Base-by-base conservation (phyloP, 1,140 invertebrate genomes). In the Drosophila biarmipes region DNA sequence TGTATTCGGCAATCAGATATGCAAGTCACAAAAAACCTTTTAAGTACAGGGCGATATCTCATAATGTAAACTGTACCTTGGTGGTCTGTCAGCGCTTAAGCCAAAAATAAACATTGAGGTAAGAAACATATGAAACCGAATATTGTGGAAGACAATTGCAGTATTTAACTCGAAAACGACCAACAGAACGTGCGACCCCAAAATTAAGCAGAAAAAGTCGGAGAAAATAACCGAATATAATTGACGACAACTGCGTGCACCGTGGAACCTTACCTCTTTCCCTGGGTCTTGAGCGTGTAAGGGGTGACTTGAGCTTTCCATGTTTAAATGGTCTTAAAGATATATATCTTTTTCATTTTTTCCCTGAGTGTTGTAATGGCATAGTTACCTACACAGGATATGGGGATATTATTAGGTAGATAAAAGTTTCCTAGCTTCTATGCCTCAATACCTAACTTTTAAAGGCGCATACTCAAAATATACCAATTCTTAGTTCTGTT, bases 101-200 rank as follows among this genome's bases (percentile, higher is more conserved):
- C 35, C 42, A 55, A 75, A 75, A 75, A 75, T 75, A 75, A 66
- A 75, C 59, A 64, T 35, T 19, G 14, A 34, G 55, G 35, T 17
- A 21, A 35, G 10, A 27, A 42, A 19, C 58, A 53, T 48, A 29
- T 38, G 37, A 42, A 21, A 12, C 37, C 37, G 59, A 64, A 56
- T 45, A 45, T 46, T 49, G 31, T 56, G 45, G 29, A 55, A 45
- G 46, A 35, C 37, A 56, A 69, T 69, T 69, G 63, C 67, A 69
- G 69, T 69, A 71, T 71, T 71, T 69, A 71, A 71, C 67, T 56
- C 51, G 48, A 69, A 71, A 69, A 31, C 34, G 63, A 71, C 51
- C 40, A 24, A 38, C 63, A 38, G 42, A 71, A 75, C 72, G 72
- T 75, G 72, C 59, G 72, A 75, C 72, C 72, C 72, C 21, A 57